Percentiles rank a stretch among this genome's conserved stretches.
These are phyloP conservation scores for Ophioderma brevispina DNA, from an alignment of 35 echinoderm and acorn worm genomes.

Conservation along the genomic window DNA sequence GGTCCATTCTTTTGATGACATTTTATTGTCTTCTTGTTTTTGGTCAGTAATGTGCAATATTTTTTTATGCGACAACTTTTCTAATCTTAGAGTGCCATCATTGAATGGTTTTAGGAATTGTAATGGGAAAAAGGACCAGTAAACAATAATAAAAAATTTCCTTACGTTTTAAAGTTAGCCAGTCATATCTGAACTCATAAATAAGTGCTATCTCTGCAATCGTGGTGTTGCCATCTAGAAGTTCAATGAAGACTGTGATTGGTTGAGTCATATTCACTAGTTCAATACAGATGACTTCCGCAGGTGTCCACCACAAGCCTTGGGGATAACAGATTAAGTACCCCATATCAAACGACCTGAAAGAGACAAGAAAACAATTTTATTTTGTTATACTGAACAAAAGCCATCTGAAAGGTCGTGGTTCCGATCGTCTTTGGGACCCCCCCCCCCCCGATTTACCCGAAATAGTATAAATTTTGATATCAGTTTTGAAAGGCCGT, in stretches of 20 bases:
- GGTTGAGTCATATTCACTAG: constrained; percentile 74
- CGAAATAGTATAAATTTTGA: too few species aligned
- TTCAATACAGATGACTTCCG: constrained; percentile 63
- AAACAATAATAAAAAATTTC: constrained; percentile 17
- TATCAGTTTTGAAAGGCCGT: too few species aligned
- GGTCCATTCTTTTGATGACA: neutral
- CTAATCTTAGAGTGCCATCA: too few species aligned
- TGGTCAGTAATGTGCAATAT: neutral
- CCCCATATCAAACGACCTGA: constrained; percentile 15
- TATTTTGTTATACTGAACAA: too few species aligned
- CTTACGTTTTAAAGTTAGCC: constrained; percentile 65
- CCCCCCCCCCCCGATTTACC: too few species aligned
- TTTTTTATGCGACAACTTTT: neutral
- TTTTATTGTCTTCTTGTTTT: neutral
- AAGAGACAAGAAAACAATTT: neutral
- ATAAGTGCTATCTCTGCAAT: constrained; percentile 25
- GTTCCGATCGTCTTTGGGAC: too few species aligned
- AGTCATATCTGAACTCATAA: constrained; percentile 58
- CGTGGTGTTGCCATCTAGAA: constrained; percentile 17
- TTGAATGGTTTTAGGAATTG: too few species aligned
- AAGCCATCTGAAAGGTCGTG: too few species aligned
- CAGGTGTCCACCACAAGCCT: constrained; percentile 46
- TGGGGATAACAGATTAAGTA: constrained; percentile 76
- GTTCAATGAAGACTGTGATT: constrained; percentile 47
- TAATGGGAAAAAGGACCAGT: too few species aligned